Evolutionary conservation across 2,797 vertebrate species (phyloP).

Genomic region (Enteromius trimaculatus): DNA sequence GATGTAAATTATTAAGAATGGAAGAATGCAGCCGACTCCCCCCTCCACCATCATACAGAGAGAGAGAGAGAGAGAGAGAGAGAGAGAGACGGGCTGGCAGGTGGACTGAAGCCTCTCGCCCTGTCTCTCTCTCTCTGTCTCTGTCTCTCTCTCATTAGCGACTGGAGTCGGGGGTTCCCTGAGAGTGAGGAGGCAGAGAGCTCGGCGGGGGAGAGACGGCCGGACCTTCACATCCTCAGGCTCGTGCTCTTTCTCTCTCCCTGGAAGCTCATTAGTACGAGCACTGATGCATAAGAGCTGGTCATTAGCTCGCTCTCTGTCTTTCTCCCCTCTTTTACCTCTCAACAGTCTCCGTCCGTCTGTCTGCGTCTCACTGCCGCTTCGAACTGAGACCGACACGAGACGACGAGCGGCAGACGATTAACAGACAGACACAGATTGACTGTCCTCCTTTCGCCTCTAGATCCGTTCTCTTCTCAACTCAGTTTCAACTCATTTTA

Average conservation of each 20-base stretch:
- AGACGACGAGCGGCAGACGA: constrained; percentile 87
- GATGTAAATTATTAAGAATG: constrained; percentile 96
- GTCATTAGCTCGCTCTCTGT: constrained; percentile 93
- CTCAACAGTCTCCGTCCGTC: constrained; percentile 42
- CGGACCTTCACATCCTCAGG: constrained; percentile 95
- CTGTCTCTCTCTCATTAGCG: constrained; percentile 97
- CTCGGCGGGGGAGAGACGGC: constrained; percentile 98
- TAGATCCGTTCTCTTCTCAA: background rate
- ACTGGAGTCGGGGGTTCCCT: constrained; percentile 88
- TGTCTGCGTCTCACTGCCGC: constrained; percentile 45
- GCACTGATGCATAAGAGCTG: constrained; percentile 99
- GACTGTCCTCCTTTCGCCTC: constrained; percentile 36
- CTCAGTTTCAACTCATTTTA: background rate
- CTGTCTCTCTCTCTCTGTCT: constrained; percentile 90
- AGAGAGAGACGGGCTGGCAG: constrained; percentile 82
- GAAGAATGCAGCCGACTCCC: constrained; percentile 85
- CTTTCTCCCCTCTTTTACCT: constrained; percentile 55
- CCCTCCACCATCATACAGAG: constrained; percentile 90
- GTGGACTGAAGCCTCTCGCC: constrained; percentile 86
- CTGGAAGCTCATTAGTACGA: constrained; percentile 99
- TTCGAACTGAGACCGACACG: constrained; percentile 50
- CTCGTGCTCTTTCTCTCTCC: constrained; percentile 94
- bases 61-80: constrained; percentile 24
- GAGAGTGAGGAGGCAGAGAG: constrained; percentile 98
- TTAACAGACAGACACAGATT: constrained; percentile 73